Conservation (phyloP, 2,888 invertebrate species). For the Itoplectis maculator region DNA sequence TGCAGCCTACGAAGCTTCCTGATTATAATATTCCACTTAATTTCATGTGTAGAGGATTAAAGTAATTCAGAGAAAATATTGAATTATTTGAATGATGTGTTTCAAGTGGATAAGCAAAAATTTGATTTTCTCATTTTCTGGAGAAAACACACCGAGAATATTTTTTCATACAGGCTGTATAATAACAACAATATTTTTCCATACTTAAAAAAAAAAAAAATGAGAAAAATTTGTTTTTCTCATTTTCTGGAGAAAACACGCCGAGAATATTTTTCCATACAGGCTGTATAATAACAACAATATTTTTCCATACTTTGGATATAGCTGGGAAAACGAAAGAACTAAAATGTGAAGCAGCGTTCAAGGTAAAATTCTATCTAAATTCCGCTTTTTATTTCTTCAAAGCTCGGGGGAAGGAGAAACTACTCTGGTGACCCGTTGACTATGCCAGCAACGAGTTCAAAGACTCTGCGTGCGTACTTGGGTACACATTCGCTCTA, state of each 20-base stretch:
- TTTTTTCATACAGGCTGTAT: too few species aligned
- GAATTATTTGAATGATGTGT: too few species aligned
- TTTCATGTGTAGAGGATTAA: background rate
- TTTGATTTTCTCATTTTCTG: too few species aligned
- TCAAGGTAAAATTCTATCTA: slow-evolving; percentile 28
- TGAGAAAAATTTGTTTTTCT: background rate
- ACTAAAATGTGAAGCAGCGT: background rate
- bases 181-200: too few species aligned
- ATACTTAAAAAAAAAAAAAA: background rate
- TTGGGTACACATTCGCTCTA: slow-evolving; percentile 5
- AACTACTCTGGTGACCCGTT: slow-evolving; percentile 38
- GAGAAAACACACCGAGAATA: background rate
- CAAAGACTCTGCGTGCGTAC: slow-evolving; percentile 28
- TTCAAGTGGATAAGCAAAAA: too few species aligned
- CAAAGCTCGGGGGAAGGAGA: background rate
- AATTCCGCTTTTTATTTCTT: slow-evolving; percentile 10
- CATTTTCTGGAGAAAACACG: background rate
- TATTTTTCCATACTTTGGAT: background rate
- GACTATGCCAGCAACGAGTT: slow-evolving; percentile 18
- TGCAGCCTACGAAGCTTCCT: background rate
- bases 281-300: too few species aligned
- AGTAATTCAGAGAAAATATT: background rate
- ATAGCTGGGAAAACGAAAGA: background rate
- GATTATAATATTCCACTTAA: background rate
- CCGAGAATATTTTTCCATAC: background rate